A percentile compares a stretch with the other conserved stretches of the same genome.
Conservation (phyloP, 2,113 vertebrate genomes). For the Anas platyrhynchos region DNA sequence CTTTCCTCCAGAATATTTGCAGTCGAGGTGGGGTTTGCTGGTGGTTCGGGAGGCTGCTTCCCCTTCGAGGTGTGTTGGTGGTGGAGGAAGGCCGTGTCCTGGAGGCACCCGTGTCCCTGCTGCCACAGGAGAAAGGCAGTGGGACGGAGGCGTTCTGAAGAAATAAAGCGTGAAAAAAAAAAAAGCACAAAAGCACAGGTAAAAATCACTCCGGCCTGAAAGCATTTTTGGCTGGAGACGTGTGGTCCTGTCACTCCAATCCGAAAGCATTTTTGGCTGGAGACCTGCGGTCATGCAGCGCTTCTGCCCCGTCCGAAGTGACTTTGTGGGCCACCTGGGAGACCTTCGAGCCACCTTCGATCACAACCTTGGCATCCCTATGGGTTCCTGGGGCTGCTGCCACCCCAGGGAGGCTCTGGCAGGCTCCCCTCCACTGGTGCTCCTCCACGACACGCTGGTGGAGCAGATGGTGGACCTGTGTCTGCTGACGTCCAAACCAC, state of each 20-base stretch:
- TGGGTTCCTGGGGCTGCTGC: background rate
- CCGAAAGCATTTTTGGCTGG: background rate
- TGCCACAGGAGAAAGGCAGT: background rate
- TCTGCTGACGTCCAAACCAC: background rate
- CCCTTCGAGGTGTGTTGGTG: background rate
- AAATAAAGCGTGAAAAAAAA: background rate
- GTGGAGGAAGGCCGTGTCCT: background rate
- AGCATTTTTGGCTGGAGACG: background rate
- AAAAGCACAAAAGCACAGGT: background rate
- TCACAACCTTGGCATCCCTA: background rate
- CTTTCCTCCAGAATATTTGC: background rate
- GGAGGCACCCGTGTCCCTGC: background rate
- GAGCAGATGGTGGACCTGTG: background rate
- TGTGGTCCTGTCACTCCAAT: no score
- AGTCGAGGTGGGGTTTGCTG: background rate
- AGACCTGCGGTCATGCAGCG: accelerated
- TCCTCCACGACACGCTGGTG: background rate
- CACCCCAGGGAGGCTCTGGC: no score
- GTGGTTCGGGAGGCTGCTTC: background rate
- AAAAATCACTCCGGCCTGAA: background rate
- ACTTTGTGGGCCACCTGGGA: background rate
- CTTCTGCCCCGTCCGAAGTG: accelerated
- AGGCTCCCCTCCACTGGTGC: accelerated
- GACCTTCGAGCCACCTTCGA: background rate
- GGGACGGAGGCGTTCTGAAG: background rate